phyloP scores from a whole-genome alignment of 2,113 vertebrate genomes.

The Pavo muticus region DNA sequence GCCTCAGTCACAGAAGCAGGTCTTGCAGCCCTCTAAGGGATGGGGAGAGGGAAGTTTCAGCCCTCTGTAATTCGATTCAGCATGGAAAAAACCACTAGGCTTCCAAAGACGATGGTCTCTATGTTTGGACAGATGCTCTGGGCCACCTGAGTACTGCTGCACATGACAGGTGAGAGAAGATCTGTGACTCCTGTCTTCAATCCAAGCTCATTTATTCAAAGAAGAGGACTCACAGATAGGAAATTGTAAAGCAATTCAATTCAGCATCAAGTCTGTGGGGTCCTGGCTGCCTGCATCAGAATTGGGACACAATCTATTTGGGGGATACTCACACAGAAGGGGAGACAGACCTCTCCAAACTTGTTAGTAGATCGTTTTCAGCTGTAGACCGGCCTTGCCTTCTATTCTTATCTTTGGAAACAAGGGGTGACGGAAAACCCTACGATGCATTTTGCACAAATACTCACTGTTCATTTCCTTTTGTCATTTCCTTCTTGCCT shows the following conservation, averaged over 20 bases:
- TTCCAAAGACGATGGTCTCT: not conserved
- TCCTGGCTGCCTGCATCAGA: not conserved
- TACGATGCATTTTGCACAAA: not conserved
- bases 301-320: accelerated
- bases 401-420: not conserved
- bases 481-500: slow-evolving; percentile 21
- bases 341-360: not conserved
- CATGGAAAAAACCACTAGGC: not conserved
- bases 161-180: accelerated
- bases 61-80: not conserved
- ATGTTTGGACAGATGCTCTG: not conserved
- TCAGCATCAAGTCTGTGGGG: not conserved
- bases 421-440: not conserved
- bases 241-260: not conserved
- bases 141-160: not conserved
- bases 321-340: not conserved
- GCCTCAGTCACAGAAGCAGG: not conserved
- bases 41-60: not conserved
- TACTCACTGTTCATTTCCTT: not conserved
- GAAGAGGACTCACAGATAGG: not conserved
- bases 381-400: not conserved
- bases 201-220: not conserved
- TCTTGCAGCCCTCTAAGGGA: not conserved
- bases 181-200: not conserved
- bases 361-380: accelerated